Percentiles rank a stretch among this genome's conserved stretches.
phyloP scores from a whole-genome alignment of 2,797 vertebrate species.

The Podargus strigoides region DNA sequence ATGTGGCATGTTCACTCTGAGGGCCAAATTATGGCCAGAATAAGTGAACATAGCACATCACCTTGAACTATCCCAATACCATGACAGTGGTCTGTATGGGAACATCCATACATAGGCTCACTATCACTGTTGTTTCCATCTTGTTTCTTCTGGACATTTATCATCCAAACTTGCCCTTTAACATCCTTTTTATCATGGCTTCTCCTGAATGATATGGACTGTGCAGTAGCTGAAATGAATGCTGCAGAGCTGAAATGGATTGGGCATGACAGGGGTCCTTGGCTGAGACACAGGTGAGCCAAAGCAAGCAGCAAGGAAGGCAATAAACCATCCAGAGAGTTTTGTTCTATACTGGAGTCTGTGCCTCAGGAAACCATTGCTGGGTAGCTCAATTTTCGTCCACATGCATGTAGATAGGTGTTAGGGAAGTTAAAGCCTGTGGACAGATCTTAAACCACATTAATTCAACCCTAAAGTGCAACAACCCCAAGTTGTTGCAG shows the following conservation, averaged over 20 bases:
- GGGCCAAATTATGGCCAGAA: background rate
- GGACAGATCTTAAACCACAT: background rate
- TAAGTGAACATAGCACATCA: background rate
- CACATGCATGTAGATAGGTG: background rate
- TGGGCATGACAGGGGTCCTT: background rate
- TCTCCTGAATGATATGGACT: background rate
- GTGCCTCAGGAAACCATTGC: background rate
- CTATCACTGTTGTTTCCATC: background rate
- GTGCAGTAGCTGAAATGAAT: background rate
- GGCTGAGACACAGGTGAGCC: background rate
- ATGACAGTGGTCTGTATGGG: background rate
- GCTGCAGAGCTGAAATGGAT: background rate
- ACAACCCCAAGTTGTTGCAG: background rate
- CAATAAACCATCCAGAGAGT: background rate
- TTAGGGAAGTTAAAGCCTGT: background rate
- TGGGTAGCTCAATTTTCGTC: background rate
- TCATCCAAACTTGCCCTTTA: background rate
- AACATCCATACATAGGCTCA: background rate
- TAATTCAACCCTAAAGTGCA: background rate
- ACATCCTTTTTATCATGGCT: background rate
- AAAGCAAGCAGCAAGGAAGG: background rate
- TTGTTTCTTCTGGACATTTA: background rate
- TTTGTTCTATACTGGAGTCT: background rate
- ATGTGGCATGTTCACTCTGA: background rate
- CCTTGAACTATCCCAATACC: background rate